Base-by-base conservation (phyloP, 1,140 invertebrate genomes). In the Sipha flava region DNA sequence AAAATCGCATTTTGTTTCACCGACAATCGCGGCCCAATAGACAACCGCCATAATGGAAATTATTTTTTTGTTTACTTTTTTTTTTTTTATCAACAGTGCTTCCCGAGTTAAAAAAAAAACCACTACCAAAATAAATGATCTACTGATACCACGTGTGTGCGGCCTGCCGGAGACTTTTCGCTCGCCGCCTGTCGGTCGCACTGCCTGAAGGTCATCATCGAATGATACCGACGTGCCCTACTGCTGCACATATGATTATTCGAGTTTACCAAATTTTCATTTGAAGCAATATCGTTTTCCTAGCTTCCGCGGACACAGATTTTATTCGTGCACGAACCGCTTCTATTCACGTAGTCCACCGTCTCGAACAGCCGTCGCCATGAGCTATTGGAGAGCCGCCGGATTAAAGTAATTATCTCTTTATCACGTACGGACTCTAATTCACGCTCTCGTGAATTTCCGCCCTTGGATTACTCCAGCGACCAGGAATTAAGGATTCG, bases 311-410 rank as follows among this genome's bases (percentile, higher is more conserved):
- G 4, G 37, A 6, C 10, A 40, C 10, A 6, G 10, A 10, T 40
- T 40, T 40, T 40, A 4, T 40, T 40, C 37, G 37, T 40, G 5
- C 37, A 40, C 37, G 4, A 10, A 40, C 10, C 37, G 10, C 4
- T 10, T 10, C 10, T 40, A 6, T 40, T 40, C 10, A 6, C 10
- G 37, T 10, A 6, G 37, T 10, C 37, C 37, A 40, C 10, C 14
- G 16, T 21, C 10, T 14, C 6, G 16, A 14, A 70, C 23, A 47
- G 7, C 40, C 2, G 16, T 70, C 66, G 47, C 0, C 2, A 83
- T 83, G 83, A 81, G 80, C 79, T 81, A 81, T 26, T 83, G 83
- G 83, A 81, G 83, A 47, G 81, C 81, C 21, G 83, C 83, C 80
- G 83, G 83, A 79, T 62, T 82, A 2, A 83, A 83, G 82, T 83